Base-by-base conservation (phyloP, 2,888 invertebrate species). In the Ochlodes sylvanus region DNA sequence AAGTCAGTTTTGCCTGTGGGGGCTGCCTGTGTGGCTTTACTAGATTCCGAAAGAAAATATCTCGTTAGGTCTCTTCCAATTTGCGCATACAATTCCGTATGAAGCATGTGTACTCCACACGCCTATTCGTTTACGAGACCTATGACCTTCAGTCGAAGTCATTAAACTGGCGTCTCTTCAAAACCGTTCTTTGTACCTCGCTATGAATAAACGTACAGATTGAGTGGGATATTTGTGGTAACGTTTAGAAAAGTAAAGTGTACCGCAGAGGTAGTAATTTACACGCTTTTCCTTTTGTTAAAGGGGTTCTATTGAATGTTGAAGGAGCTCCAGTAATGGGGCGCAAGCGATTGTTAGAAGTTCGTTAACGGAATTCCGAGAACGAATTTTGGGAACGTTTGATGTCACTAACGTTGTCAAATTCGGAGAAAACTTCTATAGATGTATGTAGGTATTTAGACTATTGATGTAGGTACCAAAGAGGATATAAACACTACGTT, bases 311-410 rank as follows among this genome's bases (percentile, higher is more conserved):
- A 52, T 38, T 52, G 19, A 52, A 52, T 38, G 9, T 52, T 38
- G 14, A 52, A 52, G 62, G 38, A 52, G 52, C 9, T 38, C 50
- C 15, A 15, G 34, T 34, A 62, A 62, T 41, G 60, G 41, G 10
- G 32, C 52, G 60, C 27, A 27, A 52, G 44, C 41, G 50, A 41
- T 52, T 56, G 56, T 55, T 61, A 55, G 42, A 32, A 27, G 27
- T 50, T 60, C 60, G 42, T 66, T 66, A 66, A 32, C 54, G 17
- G 58, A n/a, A 41, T 54, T 32, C 42, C 60, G 60, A 42, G 41
- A n/a, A 12, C 9, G n/a, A 7, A 34, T 32, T 58, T 34, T 47
- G n/a, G 17, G 17, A 41, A 50, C 58, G 58, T 66, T 63, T 66
- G 58, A 52, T 44, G 42, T 52, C 50, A n/a, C 1, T 19, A 42